Percentiles rank a stretch among this genome's conserved stretches.
Evolutionary conservation across 2,888 invertebrate species (phyloP).

Genomic region (Conchocele bisecta): DNA sequence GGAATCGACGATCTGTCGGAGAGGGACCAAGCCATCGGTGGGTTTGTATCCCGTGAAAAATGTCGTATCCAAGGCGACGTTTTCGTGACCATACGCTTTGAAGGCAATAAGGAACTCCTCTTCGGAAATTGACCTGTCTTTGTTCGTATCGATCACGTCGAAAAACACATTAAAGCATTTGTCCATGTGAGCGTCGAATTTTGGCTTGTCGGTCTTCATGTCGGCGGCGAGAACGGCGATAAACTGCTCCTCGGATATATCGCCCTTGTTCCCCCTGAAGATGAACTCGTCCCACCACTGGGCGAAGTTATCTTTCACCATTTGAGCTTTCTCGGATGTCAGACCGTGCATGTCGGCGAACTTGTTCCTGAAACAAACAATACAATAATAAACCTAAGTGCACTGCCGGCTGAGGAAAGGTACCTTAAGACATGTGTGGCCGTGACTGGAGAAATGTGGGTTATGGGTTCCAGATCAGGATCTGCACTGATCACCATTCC

Average conservation of each 20-base stretch:
- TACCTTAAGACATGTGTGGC: too few relatives aligned
- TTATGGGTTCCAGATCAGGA: too few relatives aligned
- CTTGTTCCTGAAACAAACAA: constrained; percentile 58
- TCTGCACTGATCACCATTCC: too few relatives aligned
- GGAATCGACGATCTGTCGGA: constrained; percentile 56
- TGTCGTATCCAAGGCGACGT: constrained; percentile 57
- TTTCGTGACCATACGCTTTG: constrained; percentile 65
- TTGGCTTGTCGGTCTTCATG: constrained; percentile 39
- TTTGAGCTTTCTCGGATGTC: constrained; percentile 45
- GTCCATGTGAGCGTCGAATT: constrained; percentile 46
- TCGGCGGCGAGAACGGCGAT: constrained; percentile 31
- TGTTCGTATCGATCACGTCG: constrained; percentile 66
- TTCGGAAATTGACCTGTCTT: constrained; percentile 62
- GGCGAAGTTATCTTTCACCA: constrained; percentile 51
- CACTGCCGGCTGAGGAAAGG: too few relatives aligned
- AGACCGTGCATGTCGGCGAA: constrained; percentile 60
- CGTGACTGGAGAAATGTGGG: too few relatives aligned
- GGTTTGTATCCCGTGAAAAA: constrained; percentile 56
- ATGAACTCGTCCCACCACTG: constrained; percentile 64
- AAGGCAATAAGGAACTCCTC: constrained; percentile 65
- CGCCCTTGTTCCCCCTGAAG: constrained; percentile 43
- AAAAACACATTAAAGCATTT: constrained; percentile 60
- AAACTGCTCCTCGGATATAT: constrained; percentile 57
- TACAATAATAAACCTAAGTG: too few relatives aligned
- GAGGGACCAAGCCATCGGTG: constrained; percentile 52